Conservation (phyloP, 2,888 invertebrate genomes). For the Trissoscelio sp. region DNA sequence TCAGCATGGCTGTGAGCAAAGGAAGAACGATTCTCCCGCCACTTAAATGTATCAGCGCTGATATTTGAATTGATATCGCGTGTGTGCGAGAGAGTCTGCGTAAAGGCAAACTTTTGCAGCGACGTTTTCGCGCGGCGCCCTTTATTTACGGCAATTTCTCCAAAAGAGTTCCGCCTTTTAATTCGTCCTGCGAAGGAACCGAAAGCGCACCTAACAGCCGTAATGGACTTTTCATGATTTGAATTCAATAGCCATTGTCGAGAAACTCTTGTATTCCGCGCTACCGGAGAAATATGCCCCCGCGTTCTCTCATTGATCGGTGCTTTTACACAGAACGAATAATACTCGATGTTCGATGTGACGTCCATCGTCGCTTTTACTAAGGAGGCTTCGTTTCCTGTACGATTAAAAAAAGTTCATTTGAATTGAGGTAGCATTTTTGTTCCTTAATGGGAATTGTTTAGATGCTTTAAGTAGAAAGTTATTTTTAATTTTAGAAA, state of each 20-base stretch:
- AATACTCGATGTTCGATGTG: slow-evolving; percentile 50
- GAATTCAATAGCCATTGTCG: slow-evolving; percentile 71
- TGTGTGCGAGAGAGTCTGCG: slow-evolving; percentile 54
- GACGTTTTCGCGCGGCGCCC: slow-evolving; percentile 51
- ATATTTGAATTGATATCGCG: slow-evolving; percentile 12
- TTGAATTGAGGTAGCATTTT: no score
- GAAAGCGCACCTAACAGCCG: slow-evolving; percentile 52
- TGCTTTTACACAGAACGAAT: slow-evolving; percentile 54
- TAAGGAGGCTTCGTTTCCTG: background rate
- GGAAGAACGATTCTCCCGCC: slow-evolving; percentile 35
- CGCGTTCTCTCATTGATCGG: slow-evolving; percentile 63
- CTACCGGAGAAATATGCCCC: slow-evolving; percentile 57
- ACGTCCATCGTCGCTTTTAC: slow-evolving; percentile 27
- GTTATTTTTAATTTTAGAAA: no score
- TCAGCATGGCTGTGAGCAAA: background rate
- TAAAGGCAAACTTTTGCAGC: slow-evolving; percentile 14
- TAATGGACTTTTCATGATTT: slow-evolving; percentile 70
- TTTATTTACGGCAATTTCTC: slow-evolving; percentile 64
- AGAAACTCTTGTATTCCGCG: slow-evolving; percentile 59
- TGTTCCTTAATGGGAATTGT: no score
- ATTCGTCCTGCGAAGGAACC: slow-evolving; percentile 62
- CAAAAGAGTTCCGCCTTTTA: slow-evolving; percentile 65
- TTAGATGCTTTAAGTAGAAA: no score
- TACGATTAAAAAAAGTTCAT: no score
- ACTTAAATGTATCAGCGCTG: slow-evolving; percentile 45